Evolutionary conservation across 1,140 invertebrate species (phyloP).

Genomic region (Caligus rogercresseyi): DNA sequence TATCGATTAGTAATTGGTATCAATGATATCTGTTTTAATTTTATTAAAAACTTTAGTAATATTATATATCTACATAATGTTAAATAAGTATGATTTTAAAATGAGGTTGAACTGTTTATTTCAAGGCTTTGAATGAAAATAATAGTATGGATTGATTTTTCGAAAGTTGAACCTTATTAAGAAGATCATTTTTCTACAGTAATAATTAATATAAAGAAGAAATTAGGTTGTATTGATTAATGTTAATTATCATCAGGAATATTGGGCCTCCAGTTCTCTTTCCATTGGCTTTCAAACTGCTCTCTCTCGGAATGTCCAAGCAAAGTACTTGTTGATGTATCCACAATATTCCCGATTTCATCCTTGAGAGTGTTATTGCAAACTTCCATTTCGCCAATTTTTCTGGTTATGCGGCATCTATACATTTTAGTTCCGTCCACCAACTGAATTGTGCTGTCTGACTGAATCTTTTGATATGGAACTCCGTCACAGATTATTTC

Average conservation of each 20-base stretch:
- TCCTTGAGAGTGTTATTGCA: not conserved
- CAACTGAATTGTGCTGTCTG: not conserved
- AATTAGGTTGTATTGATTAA: not conserved
- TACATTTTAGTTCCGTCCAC: not conserved
- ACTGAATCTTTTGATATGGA: not conserved
- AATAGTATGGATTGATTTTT: no score
- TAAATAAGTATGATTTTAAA: no score
- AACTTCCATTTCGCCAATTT: not conserved
- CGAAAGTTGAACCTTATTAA: no score
- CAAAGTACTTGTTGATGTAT: not conserved
- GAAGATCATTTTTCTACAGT: no score
- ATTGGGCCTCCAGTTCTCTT: not conserved
- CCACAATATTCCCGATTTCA: not conserved
- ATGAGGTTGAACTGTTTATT: no score
- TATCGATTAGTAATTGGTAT: no score
- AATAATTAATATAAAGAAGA: no score
- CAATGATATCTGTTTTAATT: no score
- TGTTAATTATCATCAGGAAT: not conserved
- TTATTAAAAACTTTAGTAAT: no score
- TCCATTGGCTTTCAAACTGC: not conserved
- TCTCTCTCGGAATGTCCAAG: not conserved
- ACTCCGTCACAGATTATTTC: not conserved
- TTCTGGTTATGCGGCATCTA: not conserved
- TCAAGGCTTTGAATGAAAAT: no score
- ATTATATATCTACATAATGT: no score